Conservation (phyloP, 2,888 invertebrate genomes). For the Stomorhina lunata region DNA sequence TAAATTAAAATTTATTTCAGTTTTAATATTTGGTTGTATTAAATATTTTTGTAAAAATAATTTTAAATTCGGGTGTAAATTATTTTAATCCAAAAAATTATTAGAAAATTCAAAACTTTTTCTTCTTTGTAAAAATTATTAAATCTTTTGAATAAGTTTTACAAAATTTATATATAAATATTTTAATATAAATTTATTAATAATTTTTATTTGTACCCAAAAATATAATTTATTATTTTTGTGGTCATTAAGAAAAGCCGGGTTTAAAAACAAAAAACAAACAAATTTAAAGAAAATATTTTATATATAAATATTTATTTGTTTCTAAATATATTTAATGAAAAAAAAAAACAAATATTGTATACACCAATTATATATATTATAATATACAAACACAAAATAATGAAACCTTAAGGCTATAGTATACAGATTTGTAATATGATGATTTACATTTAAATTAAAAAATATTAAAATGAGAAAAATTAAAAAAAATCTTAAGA, state of each 20-base stretch:
- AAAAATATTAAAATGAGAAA: not conserved
- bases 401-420: conserved; percentile 49
- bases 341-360: conserved; percentile 27
- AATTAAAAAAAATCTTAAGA: conserved; percentile 48
- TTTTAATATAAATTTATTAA: conserved; percentile 32
- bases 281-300: conserved; percentile 57
- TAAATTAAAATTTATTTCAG: conserved; percentile 26
- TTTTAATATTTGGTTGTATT: conserved; percentile 6
- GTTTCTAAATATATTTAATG: conserved; percentile 47
- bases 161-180: conserved; percentile 47
- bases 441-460: conserved; percentile 39
- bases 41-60: not conserved
- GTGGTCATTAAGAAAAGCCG: conserved; percentile 26
- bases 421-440: conserved; percentile 51
- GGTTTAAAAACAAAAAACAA: conserved; percentile 15
- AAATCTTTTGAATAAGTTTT: conserved; percentile 23
- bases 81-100: not conserved
- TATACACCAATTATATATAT: not conserved
- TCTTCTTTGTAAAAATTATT: conserved; percentile 18
- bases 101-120: not conserved
- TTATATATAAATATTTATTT: conserved; percentile 61
- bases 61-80: not conserved
- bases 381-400: conserved; percentile 53
- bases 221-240: conserved; percentile 31
- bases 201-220: conserved; percentile 41